phyloP scores from a whole-genome alignment of 2,113 vertebrate species.

The Paradisaea rubra region DNA sequence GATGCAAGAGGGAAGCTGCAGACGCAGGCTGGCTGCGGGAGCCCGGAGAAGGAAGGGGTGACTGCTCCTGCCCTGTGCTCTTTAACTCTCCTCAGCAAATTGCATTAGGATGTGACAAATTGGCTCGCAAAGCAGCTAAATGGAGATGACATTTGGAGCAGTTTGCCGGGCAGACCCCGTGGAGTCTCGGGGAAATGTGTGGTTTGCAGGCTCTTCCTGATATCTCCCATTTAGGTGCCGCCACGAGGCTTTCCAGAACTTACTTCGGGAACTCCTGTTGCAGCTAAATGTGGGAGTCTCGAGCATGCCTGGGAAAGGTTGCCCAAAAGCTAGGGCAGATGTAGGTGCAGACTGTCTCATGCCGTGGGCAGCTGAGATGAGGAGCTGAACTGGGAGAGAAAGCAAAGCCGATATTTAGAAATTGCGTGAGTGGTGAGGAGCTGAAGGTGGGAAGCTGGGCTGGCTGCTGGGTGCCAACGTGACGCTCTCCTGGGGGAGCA shows the following conservation, averaged over 20 bases:
- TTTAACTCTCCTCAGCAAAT: constrained; percentile 48
- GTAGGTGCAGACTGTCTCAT: not conserved
- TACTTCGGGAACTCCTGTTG: constrained; percentile 10
- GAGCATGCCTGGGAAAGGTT: not conserved
- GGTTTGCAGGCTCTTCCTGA: not conserved
- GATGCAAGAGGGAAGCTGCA: not conserved
- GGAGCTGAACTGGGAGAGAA: not conserved
- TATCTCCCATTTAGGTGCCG: not conserved
- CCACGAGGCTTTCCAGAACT: constrained; percentile 27
- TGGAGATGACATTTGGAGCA: constrained; percentile 26
- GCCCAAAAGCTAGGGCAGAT: not conserved
- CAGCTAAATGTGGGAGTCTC: not conserved
- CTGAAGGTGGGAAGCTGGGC: not conserved
- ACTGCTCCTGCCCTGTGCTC: not conserved
- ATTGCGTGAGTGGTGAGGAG: not conserved
- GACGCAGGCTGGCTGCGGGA: not conserved
- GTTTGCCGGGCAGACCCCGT: not conserved
- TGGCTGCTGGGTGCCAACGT: not conserved
- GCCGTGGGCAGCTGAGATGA: not conserved
- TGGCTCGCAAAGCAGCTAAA: constrained; percentile 44
- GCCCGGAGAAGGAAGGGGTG: not conserved
- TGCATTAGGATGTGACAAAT: constrained; percentile 46
- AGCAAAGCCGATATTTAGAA: not conserved
- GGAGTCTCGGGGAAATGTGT: not conserved
- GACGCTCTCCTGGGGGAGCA: not conserved